Base-by-base conservation (phyloP, 2,888 invertebrate genomes). In the Nomada lathburiana region DNA sequence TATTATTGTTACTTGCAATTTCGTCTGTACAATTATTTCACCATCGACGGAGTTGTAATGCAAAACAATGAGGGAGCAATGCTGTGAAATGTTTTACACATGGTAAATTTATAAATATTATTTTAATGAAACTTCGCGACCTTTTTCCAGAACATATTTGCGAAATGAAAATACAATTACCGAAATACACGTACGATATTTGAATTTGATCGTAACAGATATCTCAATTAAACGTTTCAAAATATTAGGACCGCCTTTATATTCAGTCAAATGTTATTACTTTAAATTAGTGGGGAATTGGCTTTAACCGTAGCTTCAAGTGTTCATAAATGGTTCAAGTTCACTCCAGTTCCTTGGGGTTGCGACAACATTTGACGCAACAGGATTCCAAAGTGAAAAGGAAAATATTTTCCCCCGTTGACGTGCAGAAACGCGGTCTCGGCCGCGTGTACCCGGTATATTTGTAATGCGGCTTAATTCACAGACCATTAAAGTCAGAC, bases 381-480 rank as follows among this genome's bases (percentile, higher is more conserved):
- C 50, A 44, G 42, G 50, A 59, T 44, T 18, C 52, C 52, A 55
- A 53, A 77, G 68, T 23, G 72, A 57, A 65, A 74, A 71, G 29
- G 53, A 70, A 74, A 82, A 82, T 70, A 73, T 74, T 73, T 65
- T 26, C 67, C 29, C 64, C 20, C 23, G 47, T 62, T 67, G 55
- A 63, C 64, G 63, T 16, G n/a, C 29, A 76, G 71, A 63, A 65
- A 64, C 64, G 67, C 59, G 18, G 20, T 7, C 57, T 23, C 23
- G 53, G 11, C 44, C 36, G 50, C 10, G 23, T 26, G 57, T 44
- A n/a, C 59, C 2, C 29, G 59, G 65, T 73, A 44, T 77, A 68
- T 77, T 63, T 82, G 82, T 83, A 82, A 83, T 74, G 77, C 65
- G 70, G 82, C 77, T 82, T 77, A 83, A 83, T 83, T 83, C 74